Evolutionary conservation across 1,140 invertebrate species (phyloP).

Genomic region (Pseudomyrmex sp.): DNA sequence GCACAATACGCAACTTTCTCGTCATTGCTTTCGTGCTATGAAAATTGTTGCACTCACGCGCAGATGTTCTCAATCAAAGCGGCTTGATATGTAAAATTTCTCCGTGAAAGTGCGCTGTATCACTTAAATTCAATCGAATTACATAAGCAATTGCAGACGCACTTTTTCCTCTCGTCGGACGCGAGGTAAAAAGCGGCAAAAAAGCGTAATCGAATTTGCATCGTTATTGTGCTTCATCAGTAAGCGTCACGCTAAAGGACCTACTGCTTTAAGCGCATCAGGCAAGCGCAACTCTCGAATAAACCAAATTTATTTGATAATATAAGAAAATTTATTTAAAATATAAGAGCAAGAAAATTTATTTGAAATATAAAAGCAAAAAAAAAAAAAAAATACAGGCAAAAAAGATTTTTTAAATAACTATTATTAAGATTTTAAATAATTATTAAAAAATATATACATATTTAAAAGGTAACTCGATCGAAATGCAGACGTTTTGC

Average conservation of each 20-base stretch:
- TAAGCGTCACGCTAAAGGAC: background rate
- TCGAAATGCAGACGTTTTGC: background rate
- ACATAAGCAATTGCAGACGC: constrained; percentile 17
- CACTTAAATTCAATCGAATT: constrained; percentile 26
- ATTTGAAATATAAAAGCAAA: too few species aligned
- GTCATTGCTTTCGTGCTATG: constrained; percentile 9
- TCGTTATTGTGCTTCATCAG: constrained; percentile 32
- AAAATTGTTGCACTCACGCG: background rate
- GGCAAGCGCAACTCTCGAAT: background rate
- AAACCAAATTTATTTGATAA: background rate
- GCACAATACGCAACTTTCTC: background rate
- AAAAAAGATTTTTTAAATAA: background rate
- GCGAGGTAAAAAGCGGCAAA: constrained; percentile 34
- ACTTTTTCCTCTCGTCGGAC: constrained; percentile 15
- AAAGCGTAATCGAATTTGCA: constrained; percentile 37
- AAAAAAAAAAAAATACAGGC: too few species aligned
- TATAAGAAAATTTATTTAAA: background rate
- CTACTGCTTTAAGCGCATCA: constrained; percentile 13
- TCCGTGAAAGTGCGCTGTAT: constrained; percentile 21
- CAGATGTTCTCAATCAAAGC: constrained; percentile 12
- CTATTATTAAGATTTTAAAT: too few species aligned
- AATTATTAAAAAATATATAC: background rate
- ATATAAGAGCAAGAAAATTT: too few species aligned
- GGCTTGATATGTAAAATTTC: background rate
- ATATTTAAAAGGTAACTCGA: too few species aligned